Evolutionary conservation across 2,888 invertebrate genomes (phyloP), one percentile per base, ranked within the genome.

Genomic region (Chesias legatella): DNA sequence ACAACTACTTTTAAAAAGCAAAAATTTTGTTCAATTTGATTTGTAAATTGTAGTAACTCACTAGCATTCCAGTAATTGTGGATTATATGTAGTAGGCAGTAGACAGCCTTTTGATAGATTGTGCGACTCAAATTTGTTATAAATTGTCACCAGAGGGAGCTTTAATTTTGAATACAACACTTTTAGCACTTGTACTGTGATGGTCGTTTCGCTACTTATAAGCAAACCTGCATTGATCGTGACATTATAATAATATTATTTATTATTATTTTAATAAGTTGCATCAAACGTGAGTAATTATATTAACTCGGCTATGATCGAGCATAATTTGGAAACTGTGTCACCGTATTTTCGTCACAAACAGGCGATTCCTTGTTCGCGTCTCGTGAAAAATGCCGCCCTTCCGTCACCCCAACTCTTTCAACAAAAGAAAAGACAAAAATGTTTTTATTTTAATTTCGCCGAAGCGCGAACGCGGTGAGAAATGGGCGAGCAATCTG

Each of bases 401-500:
- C 40, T 45, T 45, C 45, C 39, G 22, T 22, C 42, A 28, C 36
- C 43, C 45, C 40, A 45, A 41, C 40, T 45, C 45, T 36, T 45
- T 40, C 40, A 45, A 45, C 45, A 45, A 45, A 42, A 33, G 45
- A 34, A 31, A 40, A 8, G 36, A 37, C 40, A 33, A 45, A 44
- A 36, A 45, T 35, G 40, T 45, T 45, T 45, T 45, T 45, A 45
- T 45, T 45, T 45, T 45, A 45, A 45, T 45, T 40, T 45, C 40
- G 25, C 25, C 26, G 33, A 30, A 36, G 36, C 42, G 43, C 29
- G 39, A 40, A 33, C 40, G 10, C 21, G 25, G 56, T 60, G 59
- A 65, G 48, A 63, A 60, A 67, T 63, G 55, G 47, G 47, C 44
- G 35, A 46, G 51, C 61, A 60, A 68, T 65, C 60, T 65, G 67